Base-by-base conservation (phyloP, 2,888 invertebrate genomes). In the Synanthedon myopaeformis region DNA sequence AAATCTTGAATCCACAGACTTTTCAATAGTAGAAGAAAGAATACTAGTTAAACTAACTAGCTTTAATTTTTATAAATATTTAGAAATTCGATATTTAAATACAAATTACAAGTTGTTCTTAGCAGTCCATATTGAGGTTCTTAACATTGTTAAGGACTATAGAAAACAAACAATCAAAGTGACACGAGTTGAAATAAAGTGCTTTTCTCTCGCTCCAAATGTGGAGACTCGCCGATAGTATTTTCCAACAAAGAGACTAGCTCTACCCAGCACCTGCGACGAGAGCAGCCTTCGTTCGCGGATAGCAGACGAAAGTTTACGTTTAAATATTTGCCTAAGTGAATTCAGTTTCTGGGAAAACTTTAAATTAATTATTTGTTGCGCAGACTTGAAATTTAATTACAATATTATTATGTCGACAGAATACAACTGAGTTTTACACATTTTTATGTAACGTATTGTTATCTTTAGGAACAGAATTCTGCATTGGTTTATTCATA, bases 231-330 rank as follows among this genome's bases (percentile, higher is more conserved):
- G 63, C 62, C 60, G 57, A 61, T 69, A 63, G 64, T 67, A 65
- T 69, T 61, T 63, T 63, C 69, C 57, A 63, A 69, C 69, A 66
- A 66, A 67, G 62, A 57, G 58, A 57, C 57, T 52, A 56, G 54
- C 42, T 53, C 35, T 35, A 14, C 45, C 45, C 45, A 52, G 60
- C 70, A 70, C 66, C 69, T 70, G 69, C 59, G 61, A 56, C 62
- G 58, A 56, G 54, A 56, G 54, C 53, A 56, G 52, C 54, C 23
- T 53, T 60, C 54, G 60, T 56, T 65, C 61, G 60, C 55, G 54
- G 55, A 58, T 57, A 53, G 56, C 54, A 11, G 6, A 45, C 12
- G 45, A 45, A 45, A 45, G 45, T 45, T 45, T 45, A 45, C 45
- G 45, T 45, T 12, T 41, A 14, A 6, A 51, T 41, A 41, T 51